Conservation (phyloP, 2,888 invertebrate genomes). For the Shargacucullia verbasci region DNA sequence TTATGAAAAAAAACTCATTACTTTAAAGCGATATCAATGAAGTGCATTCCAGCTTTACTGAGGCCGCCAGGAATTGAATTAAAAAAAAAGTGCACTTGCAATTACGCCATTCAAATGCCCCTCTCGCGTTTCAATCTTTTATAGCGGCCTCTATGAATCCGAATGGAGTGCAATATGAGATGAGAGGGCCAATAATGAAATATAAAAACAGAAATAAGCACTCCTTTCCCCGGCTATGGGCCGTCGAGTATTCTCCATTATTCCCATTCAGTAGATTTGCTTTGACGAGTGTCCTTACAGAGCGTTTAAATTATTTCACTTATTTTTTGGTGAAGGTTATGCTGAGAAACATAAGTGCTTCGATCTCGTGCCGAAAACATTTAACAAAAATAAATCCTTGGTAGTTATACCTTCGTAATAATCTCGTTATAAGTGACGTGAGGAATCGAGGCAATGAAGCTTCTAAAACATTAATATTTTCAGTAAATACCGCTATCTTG, state of each 20-base stretch:
- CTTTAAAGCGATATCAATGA: slow-evolving; percentile 85
- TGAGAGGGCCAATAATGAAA: slow-evolving; percentile 88
- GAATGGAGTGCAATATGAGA: slow-evolving; percentile 86
- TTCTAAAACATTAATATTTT: too few relatives aligned
- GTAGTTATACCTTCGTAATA: too few relatives aligned
- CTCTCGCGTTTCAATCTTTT: slow-evolving; percentile 88
- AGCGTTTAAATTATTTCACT: slow-evolving; percentile 80
- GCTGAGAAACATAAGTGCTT: slow-evolving; percentile 42
- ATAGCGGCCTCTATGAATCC: slow-evolving; percentile 85
- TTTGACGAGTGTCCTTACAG: slow-evolving; percentile 81
- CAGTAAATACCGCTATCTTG: too few relatives aligned
- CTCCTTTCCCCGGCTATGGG: slow-evolving; percentile 78
- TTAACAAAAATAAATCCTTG: too few relatives aligned
- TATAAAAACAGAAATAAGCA: slow-evolving; percentile 87
- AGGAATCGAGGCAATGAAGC: too few relatives aligned
- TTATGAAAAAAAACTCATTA: slow-evolving; percentile 76
- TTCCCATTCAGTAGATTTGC: slow-evolving; percentile 82
- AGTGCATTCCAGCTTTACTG: slow-evolving; percentile 85
- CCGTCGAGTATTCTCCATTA: slow-evolving; percentile 83
- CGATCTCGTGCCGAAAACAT: slow-evolving; percentile 3
- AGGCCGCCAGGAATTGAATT: slow-evolving; percentile 86
- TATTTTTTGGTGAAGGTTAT: slow-evolving; percentile 59
- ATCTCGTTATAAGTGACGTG: too few relatives aligned
- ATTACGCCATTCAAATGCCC: slow-evolving; percentile 87
- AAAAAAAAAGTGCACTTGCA: slow-evolving; percentile 86